Percentiles rank a stretch among this genome's conserved stretches.
phyloP scores from a whole-genome alignment of 2,113 vertebrate species.

The Vanacampus margaritifer region DNA sequence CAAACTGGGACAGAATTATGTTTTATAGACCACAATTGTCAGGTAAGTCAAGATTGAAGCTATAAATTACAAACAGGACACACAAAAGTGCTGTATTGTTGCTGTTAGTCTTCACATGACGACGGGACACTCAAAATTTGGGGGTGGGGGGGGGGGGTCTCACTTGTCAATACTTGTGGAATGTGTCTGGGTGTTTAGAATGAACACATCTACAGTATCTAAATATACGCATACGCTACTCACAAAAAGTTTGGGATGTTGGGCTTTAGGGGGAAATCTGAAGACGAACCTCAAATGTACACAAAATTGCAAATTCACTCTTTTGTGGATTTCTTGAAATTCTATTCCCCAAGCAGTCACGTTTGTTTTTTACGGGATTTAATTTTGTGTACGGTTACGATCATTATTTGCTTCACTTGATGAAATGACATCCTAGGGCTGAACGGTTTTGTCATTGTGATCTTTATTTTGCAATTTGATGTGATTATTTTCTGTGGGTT shows the following conservation, averaged over 20 bases:
- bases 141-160: slow-evolving; percentile 58
- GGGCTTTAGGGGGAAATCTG: background rate
- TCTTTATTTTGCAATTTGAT: no score
- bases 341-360: no score
- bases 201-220: slow-evolving; percentile 55
- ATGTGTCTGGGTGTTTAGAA: slow-evolving; percentile 76
- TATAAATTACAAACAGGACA: slow-evolving; percentile 61
- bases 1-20: slow-evolving; percentile 70
- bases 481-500: no score
- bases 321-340: no score
- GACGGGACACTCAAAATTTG: slow-evolving; percentile 60
- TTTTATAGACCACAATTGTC: slow-evolving; percentile 79
- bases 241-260: background rate
- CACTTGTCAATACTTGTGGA: slow-evolving; percentile 76
- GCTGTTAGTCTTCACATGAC: slow-evolving; percentile 76
- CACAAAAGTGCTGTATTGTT: slow-evolving; percentile 71
- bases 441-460: no score
- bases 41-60: slow-evolving; percentile 77
- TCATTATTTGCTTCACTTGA: no score
- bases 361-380: no score
- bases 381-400: no score
- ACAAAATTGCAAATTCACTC: background rate
- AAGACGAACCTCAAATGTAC: background rate
- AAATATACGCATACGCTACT: background rate
- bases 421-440: no score